Conservation (phyloP, 2,113 vertebrate species). For the Haemorhous mexicanus region DNA sequence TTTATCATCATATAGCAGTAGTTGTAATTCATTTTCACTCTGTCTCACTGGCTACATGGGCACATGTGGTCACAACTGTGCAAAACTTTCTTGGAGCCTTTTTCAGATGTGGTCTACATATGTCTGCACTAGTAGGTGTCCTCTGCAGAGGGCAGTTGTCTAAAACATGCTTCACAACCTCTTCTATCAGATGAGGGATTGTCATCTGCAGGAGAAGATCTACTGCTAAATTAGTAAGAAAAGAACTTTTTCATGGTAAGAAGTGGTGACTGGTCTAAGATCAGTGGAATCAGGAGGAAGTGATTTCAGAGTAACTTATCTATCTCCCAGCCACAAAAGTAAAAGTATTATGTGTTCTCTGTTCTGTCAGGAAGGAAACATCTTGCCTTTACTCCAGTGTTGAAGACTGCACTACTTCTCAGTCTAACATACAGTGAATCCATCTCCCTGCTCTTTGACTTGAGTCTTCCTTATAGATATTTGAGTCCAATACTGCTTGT, state of each 20-base stretch:
- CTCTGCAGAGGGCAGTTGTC: neutral
- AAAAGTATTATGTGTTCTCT: neutral
- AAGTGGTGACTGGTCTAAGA: neutral
- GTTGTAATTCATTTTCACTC: too few species aligned
- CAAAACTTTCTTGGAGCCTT: neutral
- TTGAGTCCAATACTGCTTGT: neutral
- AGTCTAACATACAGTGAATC: neutral
- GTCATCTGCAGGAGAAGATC: neutral
- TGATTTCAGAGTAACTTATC: neutral
- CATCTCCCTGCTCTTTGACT: neutral
- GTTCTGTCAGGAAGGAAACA: neutral
- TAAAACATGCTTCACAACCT: neutral
- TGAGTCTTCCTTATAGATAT: neutral
- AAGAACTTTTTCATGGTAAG: neutral
- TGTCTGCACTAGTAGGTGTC: neutral
- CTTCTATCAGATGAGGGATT: neutral
- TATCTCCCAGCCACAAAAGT: neutral
- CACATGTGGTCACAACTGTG: neutral
- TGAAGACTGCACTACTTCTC: neutral
- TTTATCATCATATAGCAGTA: neutral
- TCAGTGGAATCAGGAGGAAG: neutral
- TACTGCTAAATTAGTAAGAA: neutral
- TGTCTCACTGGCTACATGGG: neutral
- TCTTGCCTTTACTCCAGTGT: neutral
- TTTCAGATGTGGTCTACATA: neutral